Conservation (phyloP, 2,888 invertebrate species). For the Drosophila austrosaltans region DNA sequence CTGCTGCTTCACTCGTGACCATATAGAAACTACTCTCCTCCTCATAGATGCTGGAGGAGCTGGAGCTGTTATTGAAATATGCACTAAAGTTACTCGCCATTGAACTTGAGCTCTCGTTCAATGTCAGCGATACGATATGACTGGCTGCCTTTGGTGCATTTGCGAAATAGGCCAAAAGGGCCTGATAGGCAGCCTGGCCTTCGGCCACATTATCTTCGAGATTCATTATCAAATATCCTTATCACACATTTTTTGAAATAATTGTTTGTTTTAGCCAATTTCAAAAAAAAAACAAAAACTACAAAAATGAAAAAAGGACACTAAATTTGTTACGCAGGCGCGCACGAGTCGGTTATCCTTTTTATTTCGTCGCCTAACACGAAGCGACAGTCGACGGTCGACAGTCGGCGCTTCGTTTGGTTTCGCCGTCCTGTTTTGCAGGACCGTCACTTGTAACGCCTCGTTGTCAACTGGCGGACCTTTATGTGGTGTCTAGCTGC, state of each 20-base stretch:
- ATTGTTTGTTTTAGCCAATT: too few species aligned
- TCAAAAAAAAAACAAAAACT: background rate
- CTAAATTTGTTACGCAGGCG: slow-evolving; percentile 6
- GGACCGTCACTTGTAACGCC: slow-evolving; percentile 17
- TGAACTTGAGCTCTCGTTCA: slow-evolving; percentile 10
- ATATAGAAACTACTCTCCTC: background rate
- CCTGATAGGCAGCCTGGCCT: slow-evolving; percentile 38
- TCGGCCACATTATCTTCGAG: slow-evolving; percentile 38
- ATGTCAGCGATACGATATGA: slow-evolving; percentile 63
- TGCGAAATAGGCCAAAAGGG: slow-evolving; percentile 59
- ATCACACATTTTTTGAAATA: slow-evolving; percentile 9
- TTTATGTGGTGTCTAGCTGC: background rate
- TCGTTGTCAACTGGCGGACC: slow-evolving; percentile 14
- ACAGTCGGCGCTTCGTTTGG: slow-evolving; percentile 6
- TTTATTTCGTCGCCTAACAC: background rate
- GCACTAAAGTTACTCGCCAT: slow-evolving; percentile 12
- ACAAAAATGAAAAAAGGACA: background rate
- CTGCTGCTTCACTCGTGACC: background rate
- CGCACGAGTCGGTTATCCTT: background rate
- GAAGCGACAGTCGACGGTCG: slow-evolving; percentile 2
- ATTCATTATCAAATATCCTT: slow-evolving; percentile 5
- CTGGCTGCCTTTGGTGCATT: slow-evolving; percentile 57
- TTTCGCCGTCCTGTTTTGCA: slow-evolving; percentile 12
- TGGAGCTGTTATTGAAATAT: slow-evolving; percentile 9
- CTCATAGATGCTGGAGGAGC: background rate